A percentile compares a stretch with the other conserved stretches of the same genome.
These are phyloP conservation scores for Sycophila texana DNA, from an alignment of 2,888 invertebrate species.

Conservation along the genomic window DNA sequence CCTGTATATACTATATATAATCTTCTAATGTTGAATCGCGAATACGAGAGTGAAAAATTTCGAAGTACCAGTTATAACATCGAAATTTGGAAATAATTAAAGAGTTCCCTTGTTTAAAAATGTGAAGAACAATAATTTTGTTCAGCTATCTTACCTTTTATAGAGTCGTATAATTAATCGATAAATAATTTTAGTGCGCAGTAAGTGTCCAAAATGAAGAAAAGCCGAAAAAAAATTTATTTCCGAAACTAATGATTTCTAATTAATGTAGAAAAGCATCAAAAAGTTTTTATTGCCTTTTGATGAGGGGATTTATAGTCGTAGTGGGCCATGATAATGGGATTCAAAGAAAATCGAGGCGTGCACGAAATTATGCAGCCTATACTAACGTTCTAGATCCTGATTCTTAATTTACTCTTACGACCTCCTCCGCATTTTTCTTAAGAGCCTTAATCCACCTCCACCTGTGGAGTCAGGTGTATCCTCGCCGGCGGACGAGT, in stretches of 20 bases:
- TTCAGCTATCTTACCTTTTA: no score
- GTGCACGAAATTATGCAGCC: conserved; percentile 27
- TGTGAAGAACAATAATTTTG: no score
- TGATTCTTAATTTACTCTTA: conserved; percentile 52
- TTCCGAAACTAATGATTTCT: neutral
- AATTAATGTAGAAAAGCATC: conserved; percentile 28
- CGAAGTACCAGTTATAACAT: no score
- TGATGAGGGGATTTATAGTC: conserved; percentile 43
- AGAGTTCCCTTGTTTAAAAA: no score
- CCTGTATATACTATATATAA: no score
- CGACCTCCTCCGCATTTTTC: conserved; percentile 48
- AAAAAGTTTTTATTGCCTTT: conserved; percentile 28
- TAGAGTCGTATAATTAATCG: no score
- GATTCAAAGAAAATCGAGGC: conserved; percentile 47
- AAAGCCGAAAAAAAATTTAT: conserved; percentile 3
- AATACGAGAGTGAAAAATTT: no score
- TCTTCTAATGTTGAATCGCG: no score
- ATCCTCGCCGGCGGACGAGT: neutral
- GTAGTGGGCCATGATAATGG: conserved; percentile 18
- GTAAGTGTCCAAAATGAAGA: neutral
- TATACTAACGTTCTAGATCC: conserved; percentile 41
- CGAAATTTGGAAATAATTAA: no score
- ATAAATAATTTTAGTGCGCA: no score
- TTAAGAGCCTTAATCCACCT: conserved; percentile 48
- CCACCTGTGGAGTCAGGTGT: conserved; percentile 32